phyloP scores from a whole-genome alignment of 2,113 vertebrate genomes.

The Tetrax tetrax region DNA sequence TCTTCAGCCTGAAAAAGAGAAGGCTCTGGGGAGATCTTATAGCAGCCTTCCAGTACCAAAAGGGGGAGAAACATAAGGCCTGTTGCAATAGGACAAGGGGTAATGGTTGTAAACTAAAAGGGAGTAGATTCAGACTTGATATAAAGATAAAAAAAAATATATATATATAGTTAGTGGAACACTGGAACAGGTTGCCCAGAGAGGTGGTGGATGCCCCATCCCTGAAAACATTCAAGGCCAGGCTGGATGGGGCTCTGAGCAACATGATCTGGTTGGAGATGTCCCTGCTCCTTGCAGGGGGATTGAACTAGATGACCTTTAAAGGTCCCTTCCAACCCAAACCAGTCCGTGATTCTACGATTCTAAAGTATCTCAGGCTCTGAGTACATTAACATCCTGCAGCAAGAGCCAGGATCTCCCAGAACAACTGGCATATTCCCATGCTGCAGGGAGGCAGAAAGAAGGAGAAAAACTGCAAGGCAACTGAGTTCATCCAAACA shows the following conservation, averaged over 20 bases:
- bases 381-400: background rate
- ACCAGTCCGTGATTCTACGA: background rate
- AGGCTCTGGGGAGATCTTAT: background rate
- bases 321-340: background rate
- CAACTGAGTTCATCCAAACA: fast-evolving
- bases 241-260: background rate
- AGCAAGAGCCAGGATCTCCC: background rate
- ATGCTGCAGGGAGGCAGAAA: background rate
- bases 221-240: background rate
- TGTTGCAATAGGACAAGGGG: background rate
- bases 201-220: background rate
- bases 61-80: background rate
- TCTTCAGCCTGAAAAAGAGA: background rate
- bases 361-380: background rate
- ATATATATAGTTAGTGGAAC: background rate
- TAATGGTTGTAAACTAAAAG: background rate
- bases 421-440: background rate
- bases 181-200: background rate
- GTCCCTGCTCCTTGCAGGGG: background rate
- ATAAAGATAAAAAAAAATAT: background rate
- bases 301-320: background rate
- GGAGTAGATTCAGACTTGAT: background rate
- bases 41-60: background rate
- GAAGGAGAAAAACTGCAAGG: background rate
- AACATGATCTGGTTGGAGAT: background rate